A percentile compares a stretch with the other conserved stretches of the same genome.
Evolutionary conservation across 2,113 vertebrate species (phyloP).

Genomic region (Pterocles orientalis): DNA sequence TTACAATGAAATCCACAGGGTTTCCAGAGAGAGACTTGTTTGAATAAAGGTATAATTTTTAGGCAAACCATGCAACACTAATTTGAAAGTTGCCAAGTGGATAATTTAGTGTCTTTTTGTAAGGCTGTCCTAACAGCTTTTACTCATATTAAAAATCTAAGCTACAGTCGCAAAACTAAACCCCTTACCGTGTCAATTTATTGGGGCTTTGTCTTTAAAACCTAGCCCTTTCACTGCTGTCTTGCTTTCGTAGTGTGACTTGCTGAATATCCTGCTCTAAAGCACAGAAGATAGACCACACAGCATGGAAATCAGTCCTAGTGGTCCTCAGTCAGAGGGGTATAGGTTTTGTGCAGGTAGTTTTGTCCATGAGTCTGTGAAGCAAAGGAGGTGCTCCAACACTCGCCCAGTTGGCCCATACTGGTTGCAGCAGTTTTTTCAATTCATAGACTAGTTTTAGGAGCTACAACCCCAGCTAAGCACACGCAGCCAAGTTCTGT

Average conservation of each 20-base stretch:
- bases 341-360: not conserved
- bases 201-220: not conserved
- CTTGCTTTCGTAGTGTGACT: not conserved
- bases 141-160: not conserved
- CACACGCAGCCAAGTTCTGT: not conserved
- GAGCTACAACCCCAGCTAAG: not conserved
- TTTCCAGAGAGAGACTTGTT: not conserved
- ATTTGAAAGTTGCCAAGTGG: not conserved
- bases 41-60: not conserved
- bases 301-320: not conserved
- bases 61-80: not conserved
- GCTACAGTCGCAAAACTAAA: not conserved
- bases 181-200: rapidly evolving
- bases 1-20: not conserved
- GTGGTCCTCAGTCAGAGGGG: rapidly evolving
- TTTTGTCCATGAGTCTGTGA: not conserved
- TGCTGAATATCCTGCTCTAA: not conserved
- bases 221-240: not conserved
- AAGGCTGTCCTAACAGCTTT: not conserved
- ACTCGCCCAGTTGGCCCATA: not conserved
- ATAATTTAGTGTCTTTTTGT: not conserved
- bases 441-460: not conserved
- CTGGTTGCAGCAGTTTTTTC: not conserved
- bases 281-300: not conserved
- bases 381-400: not conserved